phyloP scores from a whole-genome alignment of 2,888 invertebrate genomes.

The Polymixis lichenea region DNA sequence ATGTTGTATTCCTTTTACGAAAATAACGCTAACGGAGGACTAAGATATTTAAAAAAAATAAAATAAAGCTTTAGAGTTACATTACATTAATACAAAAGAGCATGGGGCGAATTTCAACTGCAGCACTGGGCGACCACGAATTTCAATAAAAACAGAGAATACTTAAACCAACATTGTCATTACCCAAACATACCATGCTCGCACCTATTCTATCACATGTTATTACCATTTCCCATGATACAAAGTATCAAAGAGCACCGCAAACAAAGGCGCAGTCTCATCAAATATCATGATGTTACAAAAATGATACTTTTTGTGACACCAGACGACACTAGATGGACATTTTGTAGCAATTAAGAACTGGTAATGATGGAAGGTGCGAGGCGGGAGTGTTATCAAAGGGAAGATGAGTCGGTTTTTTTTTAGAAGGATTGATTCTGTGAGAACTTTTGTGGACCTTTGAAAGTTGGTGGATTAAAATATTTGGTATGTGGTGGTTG shows the following conservation, averaged over 20 bases:
- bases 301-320: constrained; percentile 77
- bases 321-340: constrained; percentile 75
- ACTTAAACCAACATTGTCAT: constrained; percentile 29
- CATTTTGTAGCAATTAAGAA: constrained; percentile 72
- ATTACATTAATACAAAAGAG: too few species aligned
- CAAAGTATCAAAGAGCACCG: constrained; percentile 67
- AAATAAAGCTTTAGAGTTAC: too few species aligned
- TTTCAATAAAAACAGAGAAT: constrained; percentile 10
- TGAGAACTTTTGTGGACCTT: constrained; percentile 39
- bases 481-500: not conserved
- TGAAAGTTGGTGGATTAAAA: constrained; percentile 30
- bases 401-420: constrained; percentile 58
- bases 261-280: constrained; percentile 69
- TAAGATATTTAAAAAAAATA: too few species aligned
- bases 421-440: constrained; percentile 22
- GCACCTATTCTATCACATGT: constrained; percentile 35
- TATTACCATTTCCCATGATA: constrained; percentile 64
- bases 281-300: constrained; percentile 76
- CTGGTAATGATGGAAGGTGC: constrained; percentile 66
- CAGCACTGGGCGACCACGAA: too few species aligned
- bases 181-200: constrained; percentile 41
- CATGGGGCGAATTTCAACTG: too few species aligned
- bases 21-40: too few species aligned
- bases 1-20: too few species aligned
- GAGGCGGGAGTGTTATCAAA: constrained; percentile 54